These are phyloP conservation scores for Ariolimax columbianus DNA, from an alignment of 2,888 invertebrate species.

Conservation along the genomic window DNA sequence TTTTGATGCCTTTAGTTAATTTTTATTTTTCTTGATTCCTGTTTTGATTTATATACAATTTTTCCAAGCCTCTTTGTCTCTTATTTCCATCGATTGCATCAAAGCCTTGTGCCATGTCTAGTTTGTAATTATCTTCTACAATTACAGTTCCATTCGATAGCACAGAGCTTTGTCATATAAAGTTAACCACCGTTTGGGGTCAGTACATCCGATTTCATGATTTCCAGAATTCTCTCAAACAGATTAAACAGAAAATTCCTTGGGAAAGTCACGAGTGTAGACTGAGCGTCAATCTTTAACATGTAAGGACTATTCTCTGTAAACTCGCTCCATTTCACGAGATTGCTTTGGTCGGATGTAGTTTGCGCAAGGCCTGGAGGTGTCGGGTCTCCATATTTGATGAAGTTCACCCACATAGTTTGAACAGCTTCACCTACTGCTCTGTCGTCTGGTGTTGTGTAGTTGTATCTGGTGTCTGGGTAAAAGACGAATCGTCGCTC, in stretches of 20 bases:
- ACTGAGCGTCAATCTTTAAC: neutral
- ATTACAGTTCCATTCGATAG: too few relatives aligned
- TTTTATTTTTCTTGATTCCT: too few relatives aligned
- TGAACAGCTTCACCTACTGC: conserved; percentile 5
- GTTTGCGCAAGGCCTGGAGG: neutral
- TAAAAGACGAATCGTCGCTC: neutral
- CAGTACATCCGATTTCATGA: neutral
- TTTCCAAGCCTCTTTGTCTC: too few relatives aligned
- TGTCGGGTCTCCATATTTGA: conserved; percentile 26
- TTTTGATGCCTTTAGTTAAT: too few relatives aligned
- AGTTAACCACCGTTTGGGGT: too few relatives aligned
- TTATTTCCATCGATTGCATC: too few relatives aligned
- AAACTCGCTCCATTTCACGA: neutral
- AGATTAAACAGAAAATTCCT: neutral
- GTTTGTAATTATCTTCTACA: too few relatives aligned
- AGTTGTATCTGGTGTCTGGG: neutral
- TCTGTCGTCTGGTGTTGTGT: neutral
- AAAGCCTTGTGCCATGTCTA: too few relatives aligned
- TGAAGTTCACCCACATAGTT: conserved; percentile 41
- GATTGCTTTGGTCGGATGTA: neutral
- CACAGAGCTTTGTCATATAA: too few relatives aligned
- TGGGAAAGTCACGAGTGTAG: neutral
- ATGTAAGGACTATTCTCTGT: neutral
- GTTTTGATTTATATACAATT: too few relatives aligned
- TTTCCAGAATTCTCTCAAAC: conserved; percentile 33